phyloP scores from a whole-genome alignment of 1,140 invertebrate species.

The Archegozetes longisetosus region DNA sequence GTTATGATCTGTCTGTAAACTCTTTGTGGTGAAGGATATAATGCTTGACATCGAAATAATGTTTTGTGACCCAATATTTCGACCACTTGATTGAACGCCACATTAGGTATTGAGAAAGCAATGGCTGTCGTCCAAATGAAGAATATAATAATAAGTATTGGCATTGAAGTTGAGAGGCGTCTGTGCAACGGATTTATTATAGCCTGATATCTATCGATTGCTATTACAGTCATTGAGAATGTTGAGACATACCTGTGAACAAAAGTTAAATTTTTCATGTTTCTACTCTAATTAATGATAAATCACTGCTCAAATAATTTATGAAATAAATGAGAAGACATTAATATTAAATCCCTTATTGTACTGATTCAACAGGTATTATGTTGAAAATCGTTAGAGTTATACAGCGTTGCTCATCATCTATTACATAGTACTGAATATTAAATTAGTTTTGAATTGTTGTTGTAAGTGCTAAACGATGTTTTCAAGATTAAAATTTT shows the following conservation, averaged over 20 bases:
- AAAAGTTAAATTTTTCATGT: no score
- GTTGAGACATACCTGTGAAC: conserved; percentile 13
- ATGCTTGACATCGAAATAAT: neutral
- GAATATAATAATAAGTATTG: neutral
- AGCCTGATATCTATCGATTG: conserved; percentile 11
- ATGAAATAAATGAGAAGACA: no score
- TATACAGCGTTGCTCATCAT: no score
- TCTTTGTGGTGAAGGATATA: neutral
- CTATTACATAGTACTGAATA: no score
- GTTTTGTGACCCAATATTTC: neutral
- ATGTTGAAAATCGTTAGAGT: no score
- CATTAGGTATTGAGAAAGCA: conserved; percentile 4
- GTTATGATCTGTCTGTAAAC: conserved; percentile 1
- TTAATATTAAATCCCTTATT: no score
- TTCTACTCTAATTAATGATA: no score
- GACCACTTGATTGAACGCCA: conserved; percentile 7
- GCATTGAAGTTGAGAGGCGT: conserved; percentile 6
- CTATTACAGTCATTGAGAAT: conserved; percentile 11
- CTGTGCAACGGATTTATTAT: conserved; percentile 4
- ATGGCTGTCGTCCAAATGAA: conserved; percentile 5
- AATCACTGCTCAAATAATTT: no score
- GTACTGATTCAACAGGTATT: no score
- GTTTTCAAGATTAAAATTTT: no score
- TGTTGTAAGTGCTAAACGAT: no score
- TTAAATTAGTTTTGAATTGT: no score